A percentile compares a stretch with the other conserved stretches of the same genome.
phyloP scores from a whole-genome alignment of 1,140 invertebrate genomes.

The Phymastichus coffea region DNA sequence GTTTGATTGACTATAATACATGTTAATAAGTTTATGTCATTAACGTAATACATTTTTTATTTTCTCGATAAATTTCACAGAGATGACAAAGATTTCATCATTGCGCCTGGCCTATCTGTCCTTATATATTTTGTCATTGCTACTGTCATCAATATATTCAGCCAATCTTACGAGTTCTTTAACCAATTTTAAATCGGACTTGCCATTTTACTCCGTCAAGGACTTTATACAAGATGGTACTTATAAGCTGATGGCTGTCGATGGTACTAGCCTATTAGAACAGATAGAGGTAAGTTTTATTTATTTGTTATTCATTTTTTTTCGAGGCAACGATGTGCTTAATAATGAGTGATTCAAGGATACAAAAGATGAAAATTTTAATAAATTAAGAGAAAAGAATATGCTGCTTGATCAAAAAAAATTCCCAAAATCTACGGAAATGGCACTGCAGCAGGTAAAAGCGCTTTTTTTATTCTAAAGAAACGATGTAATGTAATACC shows the following conservation, averaged over 20 bases:
- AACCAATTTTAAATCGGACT: conserved; percentile 10
- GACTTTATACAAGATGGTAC: conserved; percentile 30
- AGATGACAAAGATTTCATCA: too few species aligned
- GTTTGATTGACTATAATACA: not conserved
- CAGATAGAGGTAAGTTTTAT: conserved; percentile 1
- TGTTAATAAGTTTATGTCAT: not conserved
- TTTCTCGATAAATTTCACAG: too few species aligned
- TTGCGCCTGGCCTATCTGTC: conserved; percentile 27
- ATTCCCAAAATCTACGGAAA: too few species aligned
- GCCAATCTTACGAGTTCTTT: conserved; percentile 32
- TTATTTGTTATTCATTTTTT: conserved; percentile 9
- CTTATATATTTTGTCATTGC: conserved; percentile 26
- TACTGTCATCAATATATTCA: conserved; percentile 34
- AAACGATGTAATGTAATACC: too few species aligned
- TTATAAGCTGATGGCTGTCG: conserved; percentile 26
- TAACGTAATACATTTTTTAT: too few species aligned
- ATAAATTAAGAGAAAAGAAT: too few species aligned
- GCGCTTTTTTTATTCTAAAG: too few species aligned
- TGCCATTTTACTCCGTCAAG: conserved; percentile 32
- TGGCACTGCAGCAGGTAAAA: too few species aligned
- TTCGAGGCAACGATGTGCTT: not conserved
- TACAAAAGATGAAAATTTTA: too few species aligned
- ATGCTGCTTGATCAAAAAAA: too few species aligned
- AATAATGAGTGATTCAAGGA: not conserved
- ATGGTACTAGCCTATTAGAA: conserved; percentile 11